Evolutionary conservation across 2,888 invertebrate genomes (phyloP).

Genomic region (Eristalis intricaria): DNA sequence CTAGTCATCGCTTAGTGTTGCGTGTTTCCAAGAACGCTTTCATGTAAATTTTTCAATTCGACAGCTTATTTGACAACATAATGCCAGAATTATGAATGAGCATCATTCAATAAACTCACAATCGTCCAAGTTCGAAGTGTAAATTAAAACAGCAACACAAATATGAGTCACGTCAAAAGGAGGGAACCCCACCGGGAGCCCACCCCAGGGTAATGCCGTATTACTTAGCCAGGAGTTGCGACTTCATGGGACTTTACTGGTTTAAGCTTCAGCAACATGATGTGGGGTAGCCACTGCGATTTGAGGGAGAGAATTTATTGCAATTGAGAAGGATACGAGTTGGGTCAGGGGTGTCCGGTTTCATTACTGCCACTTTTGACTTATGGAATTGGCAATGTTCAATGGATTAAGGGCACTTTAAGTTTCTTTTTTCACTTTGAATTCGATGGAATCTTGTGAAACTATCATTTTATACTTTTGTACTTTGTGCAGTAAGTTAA

Average conservation of each 20-base stretch:
- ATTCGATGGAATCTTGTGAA: not conserved
- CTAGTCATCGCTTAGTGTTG: conserved; percentile 8
- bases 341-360: conserved; percentile 5
- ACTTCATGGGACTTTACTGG: not conserved
- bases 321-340: conserved; percentile 7
- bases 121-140: not conserved
- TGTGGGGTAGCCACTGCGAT: not conserved
- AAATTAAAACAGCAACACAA: not conserved
- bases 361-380: not conserved
- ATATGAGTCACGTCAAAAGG: not conserved
- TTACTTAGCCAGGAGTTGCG: conserved; percentile 1
- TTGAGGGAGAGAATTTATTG: not conserved
- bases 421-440: not conserved
- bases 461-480: no score
- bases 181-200: not conserved
- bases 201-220: not conserved
- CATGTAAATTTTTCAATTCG: conserved; percentile 54
- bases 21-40: conserved; percentile 5
- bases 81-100: conserved; percentile 27
- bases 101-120: not conserved
- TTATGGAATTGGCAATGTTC: conserved; percentile 3
- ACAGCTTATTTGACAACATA: conserved; percentile 50
- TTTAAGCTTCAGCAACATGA: not conserved
- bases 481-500: no score
- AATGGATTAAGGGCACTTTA: conserved; percentile 7